These are phyloP conservation scores for Tipula confusa DNA, from an alignment of 2,888 invertebrate species.

Conservation along the genomic window DNA sequence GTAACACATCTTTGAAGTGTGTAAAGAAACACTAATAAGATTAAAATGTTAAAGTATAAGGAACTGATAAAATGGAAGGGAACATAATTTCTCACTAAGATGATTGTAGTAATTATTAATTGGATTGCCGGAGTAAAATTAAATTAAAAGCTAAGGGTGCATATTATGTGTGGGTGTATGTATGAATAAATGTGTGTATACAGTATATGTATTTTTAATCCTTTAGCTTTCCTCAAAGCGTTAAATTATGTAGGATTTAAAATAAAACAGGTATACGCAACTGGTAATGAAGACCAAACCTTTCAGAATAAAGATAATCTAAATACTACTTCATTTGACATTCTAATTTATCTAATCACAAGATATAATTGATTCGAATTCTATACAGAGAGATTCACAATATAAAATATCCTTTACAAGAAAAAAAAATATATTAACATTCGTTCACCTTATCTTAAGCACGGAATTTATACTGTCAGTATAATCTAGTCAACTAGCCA, in stretches of 20 bases:
- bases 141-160: background rate
- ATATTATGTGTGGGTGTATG: too few species aligned
- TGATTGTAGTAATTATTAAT: constrained; percentile 20
- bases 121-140: background rate
- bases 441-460: background rate
- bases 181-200: background rate
- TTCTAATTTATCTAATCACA: background rate
- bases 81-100: background rate
- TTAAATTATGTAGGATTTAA: background rate
- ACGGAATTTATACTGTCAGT: background rate
- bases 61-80: background rate
- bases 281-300: background rate
- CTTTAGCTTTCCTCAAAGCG: background rate
- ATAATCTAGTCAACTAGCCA: background rate
- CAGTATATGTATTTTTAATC: background rate
- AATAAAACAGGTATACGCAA: background rate
- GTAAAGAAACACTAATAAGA: background rate
- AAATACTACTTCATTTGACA: background rate
- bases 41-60: background rate
- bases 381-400: background rate
- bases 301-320: background rate
- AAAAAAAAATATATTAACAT: background rate
- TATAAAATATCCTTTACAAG: background rate
- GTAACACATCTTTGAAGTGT: background rate
- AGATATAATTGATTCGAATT: background rate